Evolutionary conservation across 2,888 invertebrate genomes (phyloP).

Genomic region (Aelia acuminata): DNA sequence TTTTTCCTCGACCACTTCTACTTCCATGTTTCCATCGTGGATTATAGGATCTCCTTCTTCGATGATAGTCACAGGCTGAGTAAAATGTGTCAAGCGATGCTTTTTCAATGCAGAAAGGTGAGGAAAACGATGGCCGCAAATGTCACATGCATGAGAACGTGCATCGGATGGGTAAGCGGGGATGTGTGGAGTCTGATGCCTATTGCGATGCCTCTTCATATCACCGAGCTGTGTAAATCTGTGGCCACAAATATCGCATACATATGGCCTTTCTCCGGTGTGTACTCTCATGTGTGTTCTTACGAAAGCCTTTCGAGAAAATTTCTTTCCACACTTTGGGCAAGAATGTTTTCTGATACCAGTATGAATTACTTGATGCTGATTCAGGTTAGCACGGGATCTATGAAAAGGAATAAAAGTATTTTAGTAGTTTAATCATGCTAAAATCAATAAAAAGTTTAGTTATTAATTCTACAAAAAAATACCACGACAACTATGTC

Average conservation of each 20-base stretch:
- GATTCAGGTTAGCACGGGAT: constrained; percentile 66
- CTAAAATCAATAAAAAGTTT: too few species aligned
- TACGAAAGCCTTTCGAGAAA: constrained; percentile 66
- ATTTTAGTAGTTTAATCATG: too few species aligned
- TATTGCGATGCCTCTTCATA: constrained; percentile 65
- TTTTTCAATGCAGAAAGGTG: constrained; percentile 50
- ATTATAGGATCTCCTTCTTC: constrained; percentile 48
- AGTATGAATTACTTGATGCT: constrained; percentile 66
- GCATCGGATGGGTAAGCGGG: constrained; percentile 53
- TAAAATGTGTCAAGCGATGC: constrained; percentile 31
- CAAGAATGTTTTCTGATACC: constrained; percentile 65
- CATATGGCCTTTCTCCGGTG: constrained; percentile 66
- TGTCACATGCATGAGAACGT: constrained; percentile 45
- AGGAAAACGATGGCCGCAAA: constrained; percentile 41
- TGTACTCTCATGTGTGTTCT: constrained; percentile 66
- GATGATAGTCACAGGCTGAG: constrained; percentile 37
- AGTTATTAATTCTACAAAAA: too few species aligned
- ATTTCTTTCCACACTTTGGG: constrained; percentile 66
- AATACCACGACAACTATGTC: too few species aligned
- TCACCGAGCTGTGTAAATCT: constrained; percentile 67
- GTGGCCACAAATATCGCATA: constrained; percentile 66
- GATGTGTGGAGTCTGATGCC: constrained; percentile 59
- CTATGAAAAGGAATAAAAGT: too few species aligned
- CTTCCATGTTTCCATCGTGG: constrained; percentile 7
- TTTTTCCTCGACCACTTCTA: constrained; percentile 42